Percentiles rank a stretch among this genome's conserved stretches.
Evolutionary conservation across 2,797 vertebrate genomes (phyloP).

Genomic region (Delichon dasypus): DNA sequence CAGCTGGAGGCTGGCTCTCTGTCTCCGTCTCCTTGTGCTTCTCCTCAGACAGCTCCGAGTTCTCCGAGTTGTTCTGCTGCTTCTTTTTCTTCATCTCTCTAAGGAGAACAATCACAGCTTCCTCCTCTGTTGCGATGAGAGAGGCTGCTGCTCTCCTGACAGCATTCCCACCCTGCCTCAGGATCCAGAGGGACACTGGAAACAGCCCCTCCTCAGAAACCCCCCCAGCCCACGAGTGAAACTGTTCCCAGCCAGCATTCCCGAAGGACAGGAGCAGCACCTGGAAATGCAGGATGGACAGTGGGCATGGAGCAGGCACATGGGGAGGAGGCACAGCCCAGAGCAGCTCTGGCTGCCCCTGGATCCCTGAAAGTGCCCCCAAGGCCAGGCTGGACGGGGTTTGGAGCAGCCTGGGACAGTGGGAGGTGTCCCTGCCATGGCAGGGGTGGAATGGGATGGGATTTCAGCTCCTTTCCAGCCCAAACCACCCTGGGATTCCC

Average conservation of each 20-base stretch:
- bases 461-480: not conserved
- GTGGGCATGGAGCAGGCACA: not conserved
- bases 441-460: not conserved
- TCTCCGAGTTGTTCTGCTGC: conserved; percentile 75
- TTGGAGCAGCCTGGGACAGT: rapidly evolving
- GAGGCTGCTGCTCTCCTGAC: not conserved
- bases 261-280: not conserved
- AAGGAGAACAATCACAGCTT: not conserved
- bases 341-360: not conserved
- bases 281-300: not conserved
- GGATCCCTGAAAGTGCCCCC: not conserved
- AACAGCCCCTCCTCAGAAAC: not conserved
- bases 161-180: not conserved
- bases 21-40: conserved; percentile 47
- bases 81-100: conserved; percentile 96
- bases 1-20: conserved; percentile 7
- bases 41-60: conserved; percentile 70
- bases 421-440: not conserved
- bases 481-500: not conserved
- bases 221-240: rapidly evolving
- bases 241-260: not conserved
- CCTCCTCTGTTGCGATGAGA: not conserved
- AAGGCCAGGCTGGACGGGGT: not conserved
- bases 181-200: rapidly evolving
- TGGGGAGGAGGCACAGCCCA: not conserved